Percentiles rank a stretch among this genome's conserved stretches.
Evolutionary conservation across 1,140 invertebrate genomes (phyloP).

Genomic region (Philopotamus ludificatus): DNA sequence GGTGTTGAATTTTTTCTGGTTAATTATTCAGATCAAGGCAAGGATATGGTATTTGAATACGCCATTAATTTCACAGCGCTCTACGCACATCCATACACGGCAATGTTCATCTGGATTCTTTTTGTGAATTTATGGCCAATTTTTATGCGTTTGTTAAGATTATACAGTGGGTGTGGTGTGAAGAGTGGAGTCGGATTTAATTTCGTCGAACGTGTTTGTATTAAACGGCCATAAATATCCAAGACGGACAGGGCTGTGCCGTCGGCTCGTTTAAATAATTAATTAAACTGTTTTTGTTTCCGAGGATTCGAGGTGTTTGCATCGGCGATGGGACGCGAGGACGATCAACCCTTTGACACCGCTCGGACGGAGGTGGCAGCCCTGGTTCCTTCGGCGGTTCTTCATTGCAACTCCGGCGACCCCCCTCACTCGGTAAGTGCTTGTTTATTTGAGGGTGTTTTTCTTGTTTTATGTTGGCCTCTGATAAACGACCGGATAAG

Average conservation of each 20-base stretch:
- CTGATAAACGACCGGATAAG: constrained; percentile 41
- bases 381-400: neutral
- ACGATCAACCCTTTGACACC: neutral
- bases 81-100: neutral
- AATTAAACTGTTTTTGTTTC: neutral
- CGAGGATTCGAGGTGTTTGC: neutral
- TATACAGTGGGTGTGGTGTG: constrained; percentile 15
- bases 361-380: neutral
- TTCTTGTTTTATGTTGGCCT: constrained; percentile 33
- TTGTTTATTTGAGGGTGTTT: constrained; percentile 40
- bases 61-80: no score
- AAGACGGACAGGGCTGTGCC: constrained; percentile 1
- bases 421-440: constrained; percentile 21
- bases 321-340: neutral
- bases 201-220: constrained; percentile 17
- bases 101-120: neutral
- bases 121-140: constrained; percentile 21
- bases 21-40: no score
- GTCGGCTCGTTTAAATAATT: neutral
- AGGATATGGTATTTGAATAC: no score
- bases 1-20: no score
- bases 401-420: neutral
- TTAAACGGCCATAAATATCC: constrained; percentile 19
- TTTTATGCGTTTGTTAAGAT: constrained; percentile 22
- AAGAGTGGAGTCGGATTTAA: constrained; percentile 6